Evolutionary conservation across 2,888 invertebrate genomes (phyloP), one percentile per base, ranked within the genome.

Genomic region (Eupithecia dodoneata): DNA sequence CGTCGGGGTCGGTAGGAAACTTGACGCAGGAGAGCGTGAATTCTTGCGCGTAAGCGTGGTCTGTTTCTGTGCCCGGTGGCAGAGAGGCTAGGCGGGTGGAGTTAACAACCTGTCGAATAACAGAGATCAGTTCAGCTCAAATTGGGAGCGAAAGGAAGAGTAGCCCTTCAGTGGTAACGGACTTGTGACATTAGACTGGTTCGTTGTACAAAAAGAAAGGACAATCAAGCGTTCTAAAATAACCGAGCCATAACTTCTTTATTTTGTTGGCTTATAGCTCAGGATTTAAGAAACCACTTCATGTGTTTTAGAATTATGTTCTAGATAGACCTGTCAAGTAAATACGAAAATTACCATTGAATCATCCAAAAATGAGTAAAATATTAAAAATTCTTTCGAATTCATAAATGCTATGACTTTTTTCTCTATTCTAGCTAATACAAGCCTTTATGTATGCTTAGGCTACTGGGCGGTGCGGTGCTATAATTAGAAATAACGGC

Each of bases 1-100:
- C 98, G 81, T 99, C 99, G 63, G 98, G 97, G 92, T 99, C 99
- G 76, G 96, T 94, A 9, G 99, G 99, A 88, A 99, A 96, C 85
- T 96, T 95, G 49, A 98, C 97, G 88, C 98, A 97, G 49, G 99
- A 98, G 78, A 99, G 95, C 3, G 95, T 94, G 89, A 98, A 99
- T 89, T 99, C 99, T n/a, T 96, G 96, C 1, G 99, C 99, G 88
- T 97, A 98, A 67, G 98, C 96, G 78, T 97, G 97, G 75, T 98
- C 97, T 3, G 95, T 91, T 55, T 96, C 96, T 0, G 92, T 89
- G 75, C 97, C 96, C 44, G 97, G 94, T 0, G 99, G 99, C 80
- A 99, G 95, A 15, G 96, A 93, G n/a, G 99, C 99, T 85, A 99
- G 96, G 80, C 97, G 96, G 71, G 96, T 96, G 42, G 96, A 91